A percentile compares a stretch with the other conserved stretches of the same genome.
These are phyloP conservation scores for Sebastes reedi DNA, from an alignment of 2,797 vertebrate species.

Conservation along the genomic window DNA sequence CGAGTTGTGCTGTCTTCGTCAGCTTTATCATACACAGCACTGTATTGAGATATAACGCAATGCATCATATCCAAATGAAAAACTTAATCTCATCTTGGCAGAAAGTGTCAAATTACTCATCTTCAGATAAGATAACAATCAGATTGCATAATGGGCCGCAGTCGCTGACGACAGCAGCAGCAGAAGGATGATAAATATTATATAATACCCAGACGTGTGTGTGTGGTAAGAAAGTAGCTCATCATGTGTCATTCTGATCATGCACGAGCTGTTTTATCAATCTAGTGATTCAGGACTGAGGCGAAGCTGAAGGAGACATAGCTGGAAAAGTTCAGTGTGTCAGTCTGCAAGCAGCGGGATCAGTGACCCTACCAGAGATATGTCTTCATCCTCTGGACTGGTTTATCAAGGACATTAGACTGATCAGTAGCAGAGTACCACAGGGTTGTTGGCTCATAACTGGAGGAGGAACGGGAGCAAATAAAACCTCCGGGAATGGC, in stretches of 20 bases:
- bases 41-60: background rate
- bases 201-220: slow-evolving; percentile 23
- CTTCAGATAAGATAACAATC: slow-evolving; percentile 31
- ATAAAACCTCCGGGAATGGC: background rate
- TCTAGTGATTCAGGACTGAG: slow-evolving; percentile 29
- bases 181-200: slow-evolving; percentile 37
- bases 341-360: slow-evolving; percentile 1
- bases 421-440: background rate
- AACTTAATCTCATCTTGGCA: background rate
- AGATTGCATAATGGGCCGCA: slow-evolving; percentile 29
- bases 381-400: slow-evolving; percentile 4
- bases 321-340: slow-evolving; percentile 18
- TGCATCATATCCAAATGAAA: slow-evolving; percentile 16
- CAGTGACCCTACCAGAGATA: slow-evolving; percentile 20
- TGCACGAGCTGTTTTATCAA: slow-evolving; percentile 28
- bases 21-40: slow-evolving; percentile 12
- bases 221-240: slow-evolving; percentile 44
- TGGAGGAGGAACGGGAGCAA: background rate
- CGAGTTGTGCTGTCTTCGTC: background rate
- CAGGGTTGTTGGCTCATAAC: background rate
- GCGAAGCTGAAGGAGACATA: slow-evolving; percentile 32
- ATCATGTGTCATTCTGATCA: slow-evolving; percentile 44
- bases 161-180: slow-evolving; percentile 45
- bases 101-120: slow-evolving; percentile 36
- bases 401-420: slow-evolving; percentile 15